Base-by-base conservation (phyloP, 2,797 vertebrate species). In the Gymnoscopelus microlampas region DNA sequence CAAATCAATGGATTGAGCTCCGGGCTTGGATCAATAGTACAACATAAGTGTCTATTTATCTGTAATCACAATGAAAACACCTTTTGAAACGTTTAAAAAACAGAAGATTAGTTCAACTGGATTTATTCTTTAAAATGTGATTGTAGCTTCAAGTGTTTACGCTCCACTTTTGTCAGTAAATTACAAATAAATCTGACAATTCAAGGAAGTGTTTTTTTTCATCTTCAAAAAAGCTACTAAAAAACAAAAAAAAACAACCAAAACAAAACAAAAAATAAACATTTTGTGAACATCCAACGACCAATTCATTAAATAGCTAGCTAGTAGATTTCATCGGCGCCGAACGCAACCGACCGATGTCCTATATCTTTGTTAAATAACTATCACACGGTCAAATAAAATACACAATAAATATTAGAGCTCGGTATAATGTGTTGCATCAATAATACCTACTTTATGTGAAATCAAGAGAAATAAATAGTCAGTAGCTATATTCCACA, bases 291-390 rank as follows among this genome's bases (percentile, higher is more conserved):
- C 32, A n/a, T 50, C 11, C 57, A 78, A 74, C 23, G 14, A 26
- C 49, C n/a, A 71, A 56, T 47, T 35, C 61, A 61, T 12, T 3
- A 53, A 65, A 67, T n/a, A 51, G 19, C 35, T 29, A 66, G 47
- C 63, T 9, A 14, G 1, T 39, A 9, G 24, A 68, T 60, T 4
- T 39, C 15, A 74, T 53, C 51, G 72, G 63, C 70, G 67, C 66
- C 58, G 68, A 74, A 63, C 11, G 29, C 69, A 79, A 63, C 73
- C 73, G 68, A 19, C 19, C 79, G 81, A 71, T 3, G 39, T 76
- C 19, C 26, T 60, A 77, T 49, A 77, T 79, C 7, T 10, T 59
- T 78, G 48, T 68, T 14, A 76, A 83, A 80, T 83, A 81, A 77
- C 82, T 77, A 81, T 32, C 85, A 81, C 73, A 58, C 76, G 3